Percentiles rank a stretch among this genome's conserved stretches.
Conservation (phyloP, 1,140 invertebrate genomes). For the Drosophila gunungcola region DNA sequence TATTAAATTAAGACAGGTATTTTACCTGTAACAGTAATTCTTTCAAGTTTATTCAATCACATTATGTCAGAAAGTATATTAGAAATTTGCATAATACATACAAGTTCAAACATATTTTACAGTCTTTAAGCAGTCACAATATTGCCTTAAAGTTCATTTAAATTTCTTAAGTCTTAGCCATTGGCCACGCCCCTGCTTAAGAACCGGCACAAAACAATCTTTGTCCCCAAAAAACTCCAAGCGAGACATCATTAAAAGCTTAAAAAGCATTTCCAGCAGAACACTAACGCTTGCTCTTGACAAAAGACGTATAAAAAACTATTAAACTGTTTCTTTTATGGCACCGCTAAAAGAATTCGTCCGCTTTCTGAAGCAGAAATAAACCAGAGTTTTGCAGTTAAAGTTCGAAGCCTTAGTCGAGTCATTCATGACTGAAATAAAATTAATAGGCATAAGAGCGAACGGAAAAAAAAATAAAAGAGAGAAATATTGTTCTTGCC, state of each 20-base stretch:
- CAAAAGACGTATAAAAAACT: constrained; percentile 36
- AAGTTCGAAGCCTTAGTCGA: constrained; percentile 43
- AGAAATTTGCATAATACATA: neutral
- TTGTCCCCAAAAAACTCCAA: constrained; percentile 36
- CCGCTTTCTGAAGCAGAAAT: constrained; percentile 34
- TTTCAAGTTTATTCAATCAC: neutral
- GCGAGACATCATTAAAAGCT: constrained; percentile 56
- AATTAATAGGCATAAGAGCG: constrained; percentile 15
- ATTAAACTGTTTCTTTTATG: constrained; percentile 79
- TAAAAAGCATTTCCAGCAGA: constrained; percentile 28
- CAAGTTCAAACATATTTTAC: neutral
- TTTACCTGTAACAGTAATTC: neutral
- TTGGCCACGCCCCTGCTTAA: constrained; percentile 34
- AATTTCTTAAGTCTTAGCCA: constrained; percentile 11
- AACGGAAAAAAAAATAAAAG: constrained; percentile 40
- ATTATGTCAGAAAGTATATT: neutral
- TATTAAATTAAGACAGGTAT: no score
- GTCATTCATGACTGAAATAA: constrained; percentile 60
- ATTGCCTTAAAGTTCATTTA: constrained; percentile 22
- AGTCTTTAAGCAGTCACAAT: neutral
- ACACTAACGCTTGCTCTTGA: constrained; percentile 15
- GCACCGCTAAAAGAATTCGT: constrained; percentile 69
- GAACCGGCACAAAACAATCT: constrained; percentile 34
- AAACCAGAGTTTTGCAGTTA: constrained; percentile 24
- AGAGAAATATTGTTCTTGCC: constrained; percentile 50